phyloP scores from a whole-genome alignment of 2,888 invertebrate genomes.

The Ectemnius cavifrons region DNA sequence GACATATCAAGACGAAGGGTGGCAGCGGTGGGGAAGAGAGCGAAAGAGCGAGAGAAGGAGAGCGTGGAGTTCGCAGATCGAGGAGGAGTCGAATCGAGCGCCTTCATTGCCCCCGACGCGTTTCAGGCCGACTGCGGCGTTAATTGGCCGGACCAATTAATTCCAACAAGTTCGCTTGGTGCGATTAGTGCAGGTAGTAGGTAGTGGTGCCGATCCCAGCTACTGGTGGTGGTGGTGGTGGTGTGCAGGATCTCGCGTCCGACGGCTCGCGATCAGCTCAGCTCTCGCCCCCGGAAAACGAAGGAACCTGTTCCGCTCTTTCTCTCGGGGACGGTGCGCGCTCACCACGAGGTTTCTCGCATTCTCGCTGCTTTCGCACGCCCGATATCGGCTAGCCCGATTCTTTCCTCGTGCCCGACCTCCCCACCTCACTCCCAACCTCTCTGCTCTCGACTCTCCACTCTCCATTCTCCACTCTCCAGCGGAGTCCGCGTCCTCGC shows the following conservation, averaged over 20 bases:
- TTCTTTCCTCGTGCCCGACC: neutral
- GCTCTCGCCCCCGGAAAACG: slow-evolving; percentile 68
- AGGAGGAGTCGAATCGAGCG: slow-evolving; percentile 57
- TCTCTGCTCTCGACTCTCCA: neutral
- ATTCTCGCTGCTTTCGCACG: slow-evolving; percentile 53
- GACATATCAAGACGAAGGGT: slow-evolving; percentile 46
- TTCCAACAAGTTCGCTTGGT: slow-evolving; percentile 76
- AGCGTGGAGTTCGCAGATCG: slow-evolving; percentile 19
- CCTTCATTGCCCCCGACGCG: slow-evolving; percentile 67
- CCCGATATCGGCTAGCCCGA: slow-evolving; percentile 33
- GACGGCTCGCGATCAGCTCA: too few species aligned
- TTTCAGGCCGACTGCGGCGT: slow-evolving; percentile 71
- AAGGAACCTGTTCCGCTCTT: slow-evolving; percentile 67
- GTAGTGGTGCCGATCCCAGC: slow-evolving; percentile 26
- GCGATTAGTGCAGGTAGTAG: slow-evolving; percentile 71
- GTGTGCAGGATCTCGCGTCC: slow-evolving; percentile 11
- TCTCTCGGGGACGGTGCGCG: slow-evolving; percentile 6
- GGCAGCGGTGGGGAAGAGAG: slow-evolving; percentile 40
- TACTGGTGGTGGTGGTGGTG: slow-evolving; percentile 10
- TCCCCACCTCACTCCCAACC: neutral
- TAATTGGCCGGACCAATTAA: slow-evolving; percentile 78
- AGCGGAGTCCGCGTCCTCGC: slow-evolving; percentile 5
- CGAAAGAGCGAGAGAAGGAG: slow-evolving; percentile 12
- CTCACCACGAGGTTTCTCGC: slow-evolving; percentile 51
- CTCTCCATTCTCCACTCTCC: too few species aligned